These are phyloP conservation scores for Neoarius graeffei DNA, from an alignment of 2,113 vertebrate genomes.

Conservation along the genomic window DNA sequence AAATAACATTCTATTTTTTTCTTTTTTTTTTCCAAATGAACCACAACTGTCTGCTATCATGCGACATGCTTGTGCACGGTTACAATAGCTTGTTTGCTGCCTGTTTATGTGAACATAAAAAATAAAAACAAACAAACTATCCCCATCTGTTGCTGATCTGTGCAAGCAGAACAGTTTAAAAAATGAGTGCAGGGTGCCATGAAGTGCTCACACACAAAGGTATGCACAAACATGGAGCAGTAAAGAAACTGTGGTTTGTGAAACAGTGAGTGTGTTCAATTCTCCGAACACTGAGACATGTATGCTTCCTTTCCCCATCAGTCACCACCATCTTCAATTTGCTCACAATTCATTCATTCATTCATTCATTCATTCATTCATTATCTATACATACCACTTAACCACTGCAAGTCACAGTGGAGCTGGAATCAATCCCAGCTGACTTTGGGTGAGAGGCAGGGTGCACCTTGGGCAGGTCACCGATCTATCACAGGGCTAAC, in stretches of 20 bases:
- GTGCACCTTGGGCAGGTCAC: no score
- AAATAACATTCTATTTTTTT: not conserved
- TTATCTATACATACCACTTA: no score
- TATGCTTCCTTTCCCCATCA: not conserved
- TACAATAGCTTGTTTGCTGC: not conserved
- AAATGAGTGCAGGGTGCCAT: not conserved
- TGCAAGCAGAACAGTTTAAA: not conserved
- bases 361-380: no score
- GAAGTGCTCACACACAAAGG: not conserved
- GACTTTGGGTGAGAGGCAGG: no score
- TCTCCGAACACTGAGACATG: not conserved
- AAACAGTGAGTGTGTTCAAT: not conserved
- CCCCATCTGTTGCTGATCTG: not conserved
- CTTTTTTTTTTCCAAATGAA: constrained; percentile 1
- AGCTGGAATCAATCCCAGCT: no score
- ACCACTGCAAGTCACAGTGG: no score
- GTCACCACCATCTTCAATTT: not conserved
- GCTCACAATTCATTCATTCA: not conserved
- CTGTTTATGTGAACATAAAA: not conserved
- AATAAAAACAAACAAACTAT: not conserved
- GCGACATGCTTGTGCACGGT: not conserved
- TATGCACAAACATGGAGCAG: not conserved
- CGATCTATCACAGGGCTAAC: no score
- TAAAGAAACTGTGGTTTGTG: not conserved
- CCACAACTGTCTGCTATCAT: constrained; percentile 21